Evolutionary conservation across 2,797 vertebrate species (phyloP).

Genomic region (Centropyge bicolor): DNA sequence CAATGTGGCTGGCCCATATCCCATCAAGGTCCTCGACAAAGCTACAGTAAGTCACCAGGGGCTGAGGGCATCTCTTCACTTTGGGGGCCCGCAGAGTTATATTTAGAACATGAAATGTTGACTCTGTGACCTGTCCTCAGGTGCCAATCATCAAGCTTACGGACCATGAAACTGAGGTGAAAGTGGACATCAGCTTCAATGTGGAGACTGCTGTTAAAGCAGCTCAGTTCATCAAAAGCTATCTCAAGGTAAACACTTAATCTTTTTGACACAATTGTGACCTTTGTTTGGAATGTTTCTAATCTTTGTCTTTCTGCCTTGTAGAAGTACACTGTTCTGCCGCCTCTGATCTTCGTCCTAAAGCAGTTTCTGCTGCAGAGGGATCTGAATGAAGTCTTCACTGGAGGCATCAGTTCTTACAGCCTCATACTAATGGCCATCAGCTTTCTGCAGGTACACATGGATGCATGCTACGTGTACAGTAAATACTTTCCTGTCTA

Average conservation of each 20-base stretch:
- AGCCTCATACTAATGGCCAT: constrained; percentile 99
- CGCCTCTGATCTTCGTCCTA: constrained; percentile 97
- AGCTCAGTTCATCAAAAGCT: constrained; percentile 96
- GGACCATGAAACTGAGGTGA: constrained; percentile 95
- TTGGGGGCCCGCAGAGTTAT: not conserved
- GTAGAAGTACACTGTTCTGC: constrained; percentile 96
- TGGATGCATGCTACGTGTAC: not conserved
- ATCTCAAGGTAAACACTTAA: constrained; percentile 88
- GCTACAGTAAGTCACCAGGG: constrained; percentile 90
- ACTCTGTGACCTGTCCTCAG: constrained; percentile 73
- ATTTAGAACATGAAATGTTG: not conserved
- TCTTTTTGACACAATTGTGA: not conserved
- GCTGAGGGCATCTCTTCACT: not conserved
- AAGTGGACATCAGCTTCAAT: constrained; percentile 99
- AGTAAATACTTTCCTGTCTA: not conserved
- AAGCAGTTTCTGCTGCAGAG: constrained; percentile 99
- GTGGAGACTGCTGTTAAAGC: constrained; percentile 98
- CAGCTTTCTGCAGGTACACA: constrained; percentile 95
- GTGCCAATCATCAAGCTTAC: constrained; percentile 99
- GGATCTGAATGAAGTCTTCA: constrained; percentile 98
- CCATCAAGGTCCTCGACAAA: constrained; percentile 99
- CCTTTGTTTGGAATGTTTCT: not conserved
- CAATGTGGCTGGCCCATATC: constrained; percentile 92
- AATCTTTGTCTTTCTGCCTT: constrained; percentile 49
- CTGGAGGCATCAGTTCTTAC: constrained; percentile 98